Evolutionary conservation across 2,888 invertebrate genomes (phyloP), one percentile per base, ranked within the genome.

Genomic region (Drosophila macrothrix): DNA sequence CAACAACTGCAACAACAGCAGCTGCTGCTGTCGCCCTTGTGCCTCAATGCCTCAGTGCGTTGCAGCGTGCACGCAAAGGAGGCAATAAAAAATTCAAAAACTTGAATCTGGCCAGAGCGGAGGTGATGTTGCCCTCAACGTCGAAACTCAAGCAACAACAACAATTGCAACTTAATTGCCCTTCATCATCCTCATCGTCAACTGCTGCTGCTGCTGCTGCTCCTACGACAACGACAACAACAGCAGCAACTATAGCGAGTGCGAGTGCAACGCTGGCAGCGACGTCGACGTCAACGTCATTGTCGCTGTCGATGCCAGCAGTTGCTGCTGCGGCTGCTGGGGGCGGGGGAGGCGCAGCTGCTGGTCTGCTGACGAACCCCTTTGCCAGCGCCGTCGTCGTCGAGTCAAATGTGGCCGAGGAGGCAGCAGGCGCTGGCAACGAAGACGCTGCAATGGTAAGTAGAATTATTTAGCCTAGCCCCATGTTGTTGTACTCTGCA

Each of bases 81-180:
- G 79, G 90, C 82, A 91, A 90, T 84, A 91, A 88, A 77, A 92
- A 92, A 84, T 92, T 92, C 67, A 91, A 92, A 85, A 92, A 92
- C 83, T 87, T 92, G 81, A 92, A 91, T 85, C 83, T 91, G 84
- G 87, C 90, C 78, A 86, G 91, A 79, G 85, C 82, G 62, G 92
- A 92, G 81, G 90, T 92, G 63, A 92, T 92, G 92, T 80, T 92
- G 83, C 92, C 92, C 62, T 92, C 92, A 37, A 92, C 92, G 55
- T 83, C 91, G 54, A 92, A 91, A 85, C 84, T 92, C 73, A 92
- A 92, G 84, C 69, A 68, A 29, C 66, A 65, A 80, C 90, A 83
- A 80, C 88, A 88, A 76, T 81, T 87, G 72, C 85, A 87, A 78
- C 84, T 89, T 84, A 85, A 90, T 90, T 85, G 90, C 79, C 78